Evolutionary conservation across 2,888 invertebrate genomes (phyloP), one percentile per base, ranked within the genome.

Genomic region (Cantharis flavilabris): DNA sequence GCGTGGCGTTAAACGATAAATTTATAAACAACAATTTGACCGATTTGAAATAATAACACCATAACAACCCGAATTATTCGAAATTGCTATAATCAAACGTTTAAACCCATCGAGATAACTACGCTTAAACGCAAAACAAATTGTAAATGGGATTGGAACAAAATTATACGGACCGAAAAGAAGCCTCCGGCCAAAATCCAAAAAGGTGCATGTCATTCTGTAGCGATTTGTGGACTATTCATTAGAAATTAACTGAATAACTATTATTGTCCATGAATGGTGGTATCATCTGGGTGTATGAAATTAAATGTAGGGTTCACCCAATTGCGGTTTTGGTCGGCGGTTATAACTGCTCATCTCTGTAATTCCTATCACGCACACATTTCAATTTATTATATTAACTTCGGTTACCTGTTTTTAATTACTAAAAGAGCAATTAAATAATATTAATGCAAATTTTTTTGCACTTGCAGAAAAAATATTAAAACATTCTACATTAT

Each of bases 181-280:
- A 73, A 69, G 79, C 78, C 75, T 30, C 70, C 70, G 75, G 81
- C 77, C 78, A 72, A 72, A 75, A 73, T 75, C 77, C 79, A 82
- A 85, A n/a, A 86, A 85, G 86, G 85, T 86, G 86, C 87, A 85
- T 87, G 87, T 87, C 88, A 87, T 87, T 87, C 85, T 82, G 78
- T 82, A 84, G 83, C 85, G 84, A 86, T 86, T 86, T 85, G 86
- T 86, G 89, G 26, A 88, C 90, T 90, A 90, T 90, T 90, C 90
- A 90, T 90, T 90, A 90, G 89, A 89, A 90, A 90, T 90, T 90
- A 90, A 90, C 89, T 87, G 89, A 89, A 91, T 90, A 90, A 90
- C 90, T 90, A 90, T 90, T 89, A 90, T 90, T 90, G 74, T 71
- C 72, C 72, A 18, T 69, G 73, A 75, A 71, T 76, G 69, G 71